Evolutionary conservation across 2,797 vertebrate genomes (phyloP), one percentile per base, ranked within the genome.

Genomic region (Pyrocephalus nanus): DNA sequence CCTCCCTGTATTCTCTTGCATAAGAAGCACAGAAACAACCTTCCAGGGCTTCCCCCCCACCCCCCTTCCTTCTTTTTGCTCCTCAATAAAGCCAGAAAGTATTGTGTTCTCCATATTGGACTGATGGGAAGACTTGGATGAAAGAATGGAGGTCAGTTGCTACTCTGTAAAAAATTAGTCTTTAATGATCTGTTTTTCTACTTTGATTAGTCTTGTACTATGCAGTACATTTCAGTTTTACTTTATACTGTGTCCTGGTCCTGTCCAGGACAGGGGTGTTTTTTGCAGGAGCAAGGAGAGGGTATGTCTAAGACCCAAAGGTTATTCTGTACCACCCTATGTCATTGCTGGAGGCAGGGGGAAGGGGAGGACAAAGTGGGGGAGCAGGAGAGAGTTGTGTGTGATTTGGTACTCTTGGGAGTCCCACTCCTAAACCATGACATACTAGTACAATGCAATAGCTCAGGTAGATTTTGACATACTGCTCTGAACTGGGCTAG

Each of bases 381-480:
- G 7, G 20, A 38, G 9, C 0, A 0, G 0, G 4, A 47, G 23
- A 58, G 14, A 50, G 25, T 36, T 5, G 8, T 15, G 5, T 27
- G 38, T 40, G 29, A 12, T 30, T 65, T 27, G 21, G n/a, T n/a
- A n/a, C n/a, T n/a, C n/a, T n/a, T n/a, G n/a, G 10, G 14, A 83
- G 17, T 40, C 6, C 12, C 15, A 15, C 45, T 77, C 17, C 29
- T 65, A 53, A 77, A 47, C 17, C 12, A 15, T 22, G 29, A 6
- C 25, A 16, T 45, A 9, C 3, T 29, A 50, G 26, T 18, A 15
- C 5, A 26, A 0, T 55, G 6, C 29, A 60, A 54, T 21, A 71
- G 29, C 40, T 86, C 25, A 15, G 53, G 15, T 9, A 61, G 62
- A 55, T 72, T 76, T 73, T 73, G n/a, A 32, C 18, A 4, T 23